phyloP scores from a whole-genome alignment of 2,888 invertebrate species.

The Amphipyra tragopoginis region DNA sequence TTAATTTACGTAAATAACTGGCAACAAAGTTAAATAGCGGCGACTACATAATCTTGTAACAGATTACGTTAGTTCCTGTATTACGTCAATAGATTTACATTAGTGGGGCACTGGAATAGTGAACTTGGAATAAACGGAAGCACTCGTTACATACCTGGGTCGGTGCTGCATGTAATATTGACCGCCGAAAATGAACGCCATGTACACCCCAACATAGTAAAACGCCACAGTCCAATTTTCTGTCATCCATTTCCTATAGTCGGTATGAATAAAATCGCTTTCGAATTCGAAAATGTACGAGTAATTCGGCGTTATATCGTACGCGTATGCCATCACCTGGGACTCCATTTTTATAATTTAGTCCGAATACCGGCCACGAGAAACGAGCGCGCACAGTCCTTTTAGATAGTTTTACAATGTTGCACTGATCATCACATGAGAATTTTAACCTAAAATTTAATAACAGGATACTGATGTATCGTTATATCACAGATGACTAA shows the following conservation, averaged over 20 bases:
- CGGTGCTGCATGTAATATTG: conserved; percentile 98
- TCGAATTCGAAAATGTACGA: conserved; percentile 98
- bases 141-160: conserved; percentile 90
- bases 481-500: conserved; percentile 86
- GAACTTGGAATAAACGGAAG: conserved; percentile 40
- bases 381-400: conserved; percentile 66
- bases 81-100: conserved; percentile 27
- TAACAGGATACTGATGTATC: conserved; percentile 76
- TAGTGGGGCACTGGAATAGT: conserved; percentile 44
- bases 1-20: background rate
- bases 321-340: conserved; percentile 86
- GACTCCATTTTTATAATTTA: conserved; percentile 75
- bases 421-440: conserved; percentile 84
- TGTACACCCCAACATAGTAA: conserved; percentile 96
- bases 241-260: conserved; percentile 98
- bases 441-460: conserved; percentile 83
- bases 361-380: conserved; percentile 66
- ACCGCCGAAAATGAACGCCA: conserved; percentile 97
- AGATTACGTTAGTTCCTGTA: conserved; percentile 35
- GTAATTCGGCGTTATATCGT: conserved; percentile 94
- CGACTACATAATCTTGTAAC: conserved; percentile 7
- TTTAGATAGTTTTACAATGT: conserved; percentile 64
- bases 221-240: conserved; percentile 98
- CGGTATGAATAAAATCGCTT: conserved; percentile 96
- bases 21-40: background rate